Conservation (phyloP, 2,797 vertebrate species). For the Chelmon rostratus region DNA sequence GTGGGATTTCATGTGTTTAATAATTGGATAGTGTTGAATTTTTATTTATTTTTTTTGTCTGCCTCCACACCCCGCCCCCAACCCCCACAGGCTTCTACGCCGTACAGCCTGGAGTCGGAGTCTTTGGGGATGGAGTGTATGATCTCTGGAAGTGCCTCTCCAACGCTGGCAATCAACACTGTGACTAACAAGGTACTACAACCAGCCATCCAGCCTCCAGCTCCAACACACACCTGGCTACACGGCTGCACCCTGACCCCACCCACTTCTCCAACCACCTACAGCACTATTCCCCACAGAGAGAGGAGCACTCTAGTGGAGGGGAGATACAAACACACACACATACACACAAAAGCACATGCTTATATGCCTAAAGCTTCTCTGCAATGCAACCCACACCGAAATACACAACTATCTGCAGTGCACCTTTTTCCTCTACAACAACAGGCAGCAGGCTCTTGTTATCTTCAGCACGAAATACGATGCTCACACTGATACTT, state of each 20-base stretch:
- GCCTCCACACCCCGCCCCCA: conserved; percentile 61
- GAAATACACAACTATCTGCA: conserved; percentile 78
- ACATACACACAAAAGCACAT: conserved; percentile 48
- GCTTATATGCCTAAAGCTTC: conserved; percentile 77
- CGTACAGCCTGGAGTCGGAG: conserved; percentile 95
- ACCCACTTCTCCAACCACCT: conserved; percentile 84
- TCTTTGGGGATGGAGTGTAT: conserved; percentile 98
- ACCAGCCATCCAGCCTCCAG: conserved; percentile 80
- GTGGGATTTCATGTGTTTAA: conserved; percentile 65
- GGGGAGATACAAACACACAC: conserved; percentile 64
- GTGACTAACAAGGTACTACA: conserved; percentile 96
- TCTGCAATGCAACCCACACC: conserved; percentile 77
- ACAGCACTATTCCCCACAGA: conserved; percentile 82
- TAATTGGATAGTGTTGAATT: conserved; percentile 75
- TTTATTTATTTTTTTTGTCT: conserved; percentile 60
- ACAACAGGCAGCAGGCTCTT: conserved; percentile 67
- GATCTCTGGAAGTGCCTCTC: conserved; percentile 97
- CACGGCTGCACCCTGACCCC: conserved; percentile 83
- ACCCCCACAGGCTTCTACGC: conserved; percentile 91
- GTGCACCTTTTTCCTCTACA: conserved; percentile 67
- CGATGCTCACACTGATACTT: conserved; percentile 68
- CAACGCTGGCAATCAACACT: conserved; percentile 97
- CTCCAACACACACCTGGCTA: conserved; percentile 83
- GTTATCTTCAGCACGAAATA: conserved; percentile 66
- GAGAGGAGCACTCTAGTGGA: conserved; percentile 78